Evolutionary conservation across 2,113 vertebrate species (phyloP).

Genomic region (Puntigrus tetrazona): DNA sequence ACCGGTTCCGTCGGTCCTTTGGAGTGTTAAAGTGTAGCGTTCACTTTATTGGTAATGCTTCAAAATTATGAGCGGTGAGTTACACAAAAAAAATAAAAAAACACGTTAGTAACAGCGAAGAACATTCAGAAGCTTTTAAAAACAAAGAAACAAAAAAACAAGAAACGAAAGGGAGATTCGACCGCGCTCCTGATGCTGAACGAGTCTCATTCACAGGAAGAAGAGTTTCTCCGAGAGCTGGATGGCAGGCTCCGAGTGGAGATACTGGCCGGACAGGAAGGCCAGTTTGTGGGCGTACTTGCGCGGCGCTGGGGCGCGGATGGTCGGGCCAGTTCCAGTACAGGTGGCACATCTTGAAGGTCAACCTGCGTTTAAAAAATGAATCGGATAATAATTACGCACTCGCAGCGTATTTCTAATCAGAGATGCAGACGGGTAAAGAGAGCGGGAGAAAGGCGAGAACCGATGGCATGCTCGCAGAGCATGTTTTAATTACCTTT

Average conservation of each 20-base stretch:
- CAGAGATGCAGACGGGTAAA: too few relatives aligned
- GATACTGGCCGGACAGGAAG: conserved; percentile 83
- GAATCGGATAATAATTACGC: too few relatives aligned
- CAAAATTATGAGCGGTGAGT: not conserved
- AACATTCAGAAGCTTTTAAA: not conserved
- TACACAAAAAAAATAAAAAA: not conserved
- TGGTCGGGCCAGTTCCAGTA: conserved; percentile 98
- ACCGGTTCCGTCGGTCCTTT: not conserved
- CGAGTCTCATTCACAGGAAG: conserved; percentile 77
- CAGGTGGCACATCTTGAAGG: conserved; percentile 94
- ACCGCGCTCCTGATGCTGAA: not conserved
- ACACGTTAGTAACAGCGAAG: too few relatives aligned
- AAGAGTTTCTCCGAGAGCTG: conserved; percentile 86
- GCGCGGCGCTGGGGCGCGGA: conserved; percentile 91
- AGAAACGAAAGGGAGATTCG: not conserved
- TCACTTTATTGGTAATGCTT: not conserved
- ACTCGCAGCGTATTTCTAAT: too few relatives aligned
- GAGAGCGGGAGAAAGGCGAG: too few relatives aligned
- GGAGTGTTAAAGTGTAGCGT: not conserved
- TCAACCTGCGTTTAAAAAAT: conserved; percentile 77
- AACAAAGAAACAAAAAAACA: not conserved
- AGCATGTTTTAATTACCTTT: too few relatives aligned
- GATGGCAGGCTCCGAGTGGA: conserved; percentile 83
- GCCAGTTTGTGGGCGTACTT: conserved; percentile 95
- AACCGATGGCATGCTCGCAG: too few relatives aligned